phyloP scores from a whole-genome alignment of 2,888 invertebrate species.

The Drosophila nr. perissopoda region DNA sequence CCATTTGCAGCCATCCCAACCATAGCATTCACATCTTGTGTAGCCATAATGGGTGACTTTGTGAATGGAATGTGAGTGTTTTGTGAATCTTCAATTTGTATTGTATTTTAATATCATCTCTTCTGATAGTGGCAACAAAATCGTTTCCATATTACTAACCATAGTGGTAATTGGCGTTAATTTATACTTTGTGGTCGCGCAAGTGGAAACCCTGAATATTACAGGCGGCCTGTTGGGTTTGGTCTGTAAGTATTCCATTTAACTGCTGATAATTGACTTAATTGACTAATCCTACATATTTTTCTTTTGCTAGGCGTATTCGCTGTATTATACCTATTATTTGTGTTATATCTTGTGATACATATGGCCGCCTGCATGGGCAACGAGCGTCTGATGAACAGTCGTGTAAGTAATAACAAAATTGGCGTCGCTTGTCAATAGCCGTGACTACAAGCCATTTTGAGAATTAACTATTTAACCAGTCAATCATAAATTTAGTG shows the following conservation, averaged over 20 bases:
- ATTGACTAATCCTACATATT: slow-evolving; percentile 1
- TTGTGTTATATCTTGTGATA: slow-evolving; percentile 90
- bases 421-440: slow-evolving; percentile 50
- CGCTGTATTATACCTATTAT: slow-evolving; percentile 89
- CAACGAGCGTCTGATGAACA: slow-evolving; percentile 86
- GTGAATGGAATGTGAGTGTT: slow-evolving; percentile 90
- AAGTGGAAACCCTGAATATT: slow-evolving; percentile 86
- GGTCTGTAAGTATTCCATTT: slow-evolving; percentile 81
- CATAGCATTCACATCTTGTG: slow-evolving; percentile 93
- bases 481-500: slow-evolving; percentile 47
- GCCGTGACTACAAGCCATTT: slow-evolving; percentile 23
- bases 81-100: background rate
- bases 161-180: slow-evolving; percentile 91
- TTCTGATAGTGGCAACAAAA: slow-evolving; percentile 88
- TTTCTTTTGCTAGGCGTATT: slow-evolving; percentile 85
- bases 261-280: background rate
- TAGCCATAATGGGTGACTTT: slow-evolving; percentile 93
- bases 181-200: slow-evolving; percentile 90
- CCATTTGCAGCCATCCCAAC: slow-evolving; percentile 95
- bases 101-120: background rate
- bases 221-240: slow-evolving; percentile 85
- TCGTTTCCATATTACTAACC: slow-evolving; percentile 89
- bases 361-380: slow-evolving; percentile 90
- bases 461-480: slow-evolving; percentile 23
- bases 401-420: slow-evolving; percentile 84